Conservation (phyloP, 1,140 invertebrate genomes). For the Lepidurus arcticus region DNA sequence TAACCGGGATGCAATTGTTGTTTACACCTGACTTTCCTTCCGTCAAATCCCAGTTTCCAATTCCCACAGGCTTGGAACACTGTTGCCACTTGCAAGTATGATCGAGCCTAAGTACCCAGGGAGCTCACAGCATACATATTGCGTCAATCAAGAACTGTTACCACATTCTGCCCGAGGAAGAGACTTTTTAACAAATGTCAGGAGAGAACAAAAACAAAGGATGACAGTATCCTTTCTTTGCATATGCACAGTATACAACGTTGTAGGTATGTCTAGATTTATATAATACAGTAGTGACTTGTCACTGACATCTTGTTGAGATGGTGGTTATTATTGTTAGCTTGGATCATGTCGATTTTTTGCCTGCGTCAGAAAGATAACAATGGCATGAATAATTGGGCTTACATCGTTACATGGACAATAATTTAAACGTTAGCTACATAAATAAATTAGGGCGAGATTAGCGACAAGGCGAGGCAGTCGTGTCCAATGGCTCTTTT, state of each 20-base stretch:
- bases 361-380: too few species aligned
- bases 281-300: constrained; percentile 18
- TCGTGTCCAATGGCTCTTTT: neutral
- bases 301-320: neutral
- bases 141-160: neutral
- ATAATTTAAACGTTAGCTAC: constrained; percentile 1
- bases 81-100: neutral
- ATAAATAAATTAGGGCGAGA: constrained; percentile 14
- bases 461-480: constrained; percentile 17
- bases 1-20: too few species aligned
- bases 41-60: neutral
- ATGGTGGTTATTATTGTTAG: neutral
- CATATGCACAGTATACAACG: constrained; percentile 12
- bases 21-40: too few species aligned
- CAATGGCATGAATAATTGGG: neutral
- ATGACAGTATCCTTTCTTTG: neutral
- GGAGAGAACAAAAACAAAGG: neutral
- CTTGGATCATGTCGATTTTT: neutral
- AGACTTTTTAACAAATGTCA: constrained; percentile 8
- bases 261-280: neutral
- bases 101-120: neutral
- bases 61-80: neutral
- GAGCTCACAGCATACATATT: neutral
- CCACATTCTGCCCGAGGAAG: neutral
- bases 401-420: neutral